These are phyloP conservation scores for Maylandia zebra DNA, from an alignment of 2,113 vertebrate species.

Conservation along the genomic window DNA sequence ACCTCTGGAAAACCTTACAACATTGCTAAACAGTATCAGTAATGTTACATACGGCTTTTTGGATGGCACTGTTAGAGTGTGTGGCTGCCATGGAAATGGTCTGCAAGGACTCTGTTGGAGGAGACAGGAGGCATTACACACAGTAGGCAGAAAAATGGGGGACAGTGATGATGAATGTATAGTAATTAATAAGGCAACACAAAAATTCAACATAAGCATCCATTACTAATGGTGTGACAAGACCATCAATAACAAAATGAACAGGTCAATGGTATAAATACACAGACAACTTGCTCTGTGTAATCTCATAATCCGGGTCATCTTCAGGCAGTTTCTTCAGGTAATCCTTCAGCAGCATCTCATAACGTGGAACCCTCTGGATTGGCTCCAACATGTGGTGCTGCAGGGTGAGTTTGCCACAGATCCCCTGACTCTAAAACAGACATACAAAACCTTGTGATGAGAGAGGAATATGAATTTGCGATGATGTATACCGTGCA, in stretches of 20 bases:
- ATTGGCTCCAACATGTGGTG: conserved; percentile 84
- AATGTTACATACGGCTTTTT: conserved; percentile 79
- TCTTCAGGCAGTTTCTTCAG: conserved; percentile 73
- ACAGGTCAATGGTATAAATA: neutral
- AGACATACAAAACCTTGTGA: neutral
- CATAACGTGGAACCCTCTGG: conserved; percentile 86
- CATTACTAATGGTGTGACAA: neutral
- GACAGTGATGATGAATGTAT: neutral
- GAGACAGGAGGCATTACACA: neutral
- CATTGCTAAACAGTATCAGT: neutral
- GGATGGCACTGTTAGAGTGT: conserved; percentile 90
- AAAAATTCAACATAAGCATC: fast-evolving
- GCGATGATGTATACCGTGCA: fast-evolving
- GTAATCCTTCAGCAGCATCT: conserved; percentile 86
- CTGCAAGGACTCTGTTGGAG: conserved; percentile 81
- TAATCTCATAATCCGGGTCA: conserved; percentile 65
- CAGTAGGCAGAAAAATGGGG: neutral
- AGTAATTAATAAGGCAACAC: neutral
- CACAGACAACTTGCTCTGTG: conserved; percentile 72
- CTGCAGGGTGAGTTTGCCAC: conserved; percentile 73
- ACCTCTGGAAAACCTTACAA: too few relatives aligned
- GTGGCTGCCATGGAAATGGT: conserved; percentile 90
- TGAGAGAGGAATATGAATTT: fast-evolving
- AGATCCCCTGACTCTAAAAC: conserved; percentile 71
- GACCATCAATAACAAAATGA: neutral